phyloP scores from a whole-genome alignment of 1,140 invertebrate species.

The Macrosteles quadrilineatus region DNA sequence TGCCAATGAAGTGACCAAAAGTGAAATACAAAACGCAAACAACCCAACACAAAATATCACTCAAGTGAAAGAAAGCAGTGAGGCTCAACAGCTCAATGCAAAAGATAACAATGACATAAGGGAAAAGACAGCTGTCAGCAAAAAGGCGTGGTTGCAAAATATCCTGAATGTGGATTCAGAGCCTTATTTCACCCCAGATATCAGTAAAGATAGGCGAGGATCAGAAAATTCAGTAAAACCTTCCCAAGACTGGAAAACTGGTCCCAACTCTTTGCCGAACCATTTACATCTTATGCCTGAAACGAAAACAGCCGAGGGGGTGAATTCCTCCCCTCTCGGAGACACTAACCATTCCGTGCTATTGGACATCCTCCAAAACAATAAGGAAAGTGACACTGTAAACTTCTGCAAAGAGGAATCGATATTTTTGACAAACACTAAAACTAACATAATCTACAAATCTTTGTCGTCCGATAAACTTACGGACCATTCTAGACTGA shows the following conservation, averaged over 20 bases:
- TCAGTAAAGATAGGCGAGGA: background rate
- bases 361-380: conserved; percentile 15
- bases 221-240: background rate
- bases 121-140: background rate
- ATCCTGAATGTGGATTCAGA: conserved; percentile 5
- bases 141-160: conserved; percentile 20
- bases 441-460: conserved; percentile 26
- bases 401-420: conserved; percentile 3
- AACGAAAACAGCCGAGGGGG: conserved; percentile 5
- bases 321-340: background rate
- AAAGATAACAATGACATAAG: background rate
- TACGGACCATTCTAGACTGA: background rate
- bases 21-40: too few relatives aligned
- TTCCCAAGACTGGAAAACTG: too few relatives aligned
- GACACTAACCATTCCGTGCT: conserved; percentile 22
- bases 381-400: background rate
- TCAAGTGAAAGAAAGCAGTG: too few relatives aligned
- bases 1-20: too few relatives aligned
- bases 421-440: conserved; percentile 20
- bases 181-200: background rate
- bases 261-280: conserved; percentile 6
- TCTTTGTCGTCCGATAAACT: conserved; percentile 16
- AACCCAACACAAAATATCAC: too few relatives aligned
- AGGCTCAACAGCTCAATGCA: too few relatives aligned
- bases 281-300: conserved; percentile 15